phyloP scores from a whole-genome alignment of 92 coral and sea anemone species.

The Blastomussa wellsi region DNA sequence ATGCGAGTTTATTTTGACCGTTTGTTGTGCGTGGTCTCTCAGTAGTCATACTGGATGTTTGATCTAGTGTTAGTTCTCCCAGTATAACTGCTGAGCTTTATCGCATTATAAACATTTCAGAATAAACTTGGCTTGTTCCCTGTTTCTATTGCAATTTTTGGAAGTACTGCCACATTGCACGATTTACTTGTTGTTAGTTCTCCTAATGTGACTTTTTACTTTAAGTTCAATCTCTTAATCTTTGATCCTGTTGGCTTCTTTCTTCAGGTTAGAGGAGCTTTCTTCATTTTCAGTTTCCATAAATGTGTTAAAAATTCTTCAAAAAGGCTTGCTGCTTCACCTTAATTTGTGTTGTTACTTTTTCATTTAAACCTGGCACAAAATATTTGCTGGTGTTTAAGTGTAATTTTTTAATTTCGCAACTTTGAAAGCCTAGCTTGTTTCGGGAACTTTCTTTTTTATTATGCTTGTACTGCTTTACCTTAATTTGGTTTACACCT shows the following conservation, averaged over 20 bases:
- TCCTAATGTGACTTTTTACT: background rate
- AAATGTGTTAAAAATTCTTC: background rate
- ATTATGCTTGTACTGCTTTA: too few relatives aligned
- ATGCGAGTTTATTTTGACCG: background rate
- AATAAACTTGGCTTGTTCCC: background rate
- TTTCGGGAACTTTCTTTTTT: too few relatives aligned
- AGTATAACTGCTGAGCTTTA: conserved; percentile 8
- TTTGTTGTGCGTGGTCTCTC: conserved; percentile 36
- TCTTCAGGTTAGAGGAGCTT: background rate
- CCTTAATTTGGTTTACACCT: background rate
- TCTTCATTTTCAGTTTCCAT: background rate
- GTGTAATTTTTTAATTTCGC: too few relatives aligned
- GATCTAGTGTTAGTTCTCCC: conserved; percentile 18
- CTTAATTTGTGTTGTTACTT: background rate
- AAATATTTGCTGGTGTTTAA: too few relatives aligned
- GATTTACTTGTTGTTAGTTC: background rate
- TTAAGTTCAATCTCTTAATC: background rate
- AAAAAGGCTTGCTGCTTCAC: background rate
- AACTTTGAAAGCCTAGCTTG: too few relatives aligned
- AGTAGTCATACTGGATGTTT: conserved; percentile 20
- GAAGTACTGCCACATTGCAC: too few relatives aligned
- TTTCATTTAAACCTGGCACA: too few relatives aligned
- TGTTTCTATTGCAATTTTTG: background rate
- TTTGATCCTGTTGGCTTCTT: background rate
- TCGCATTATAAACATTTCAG: background rate